Conservation (phyloP, 1,140 invertebrate genomes). For the Vanessa tameamea region DNA sequence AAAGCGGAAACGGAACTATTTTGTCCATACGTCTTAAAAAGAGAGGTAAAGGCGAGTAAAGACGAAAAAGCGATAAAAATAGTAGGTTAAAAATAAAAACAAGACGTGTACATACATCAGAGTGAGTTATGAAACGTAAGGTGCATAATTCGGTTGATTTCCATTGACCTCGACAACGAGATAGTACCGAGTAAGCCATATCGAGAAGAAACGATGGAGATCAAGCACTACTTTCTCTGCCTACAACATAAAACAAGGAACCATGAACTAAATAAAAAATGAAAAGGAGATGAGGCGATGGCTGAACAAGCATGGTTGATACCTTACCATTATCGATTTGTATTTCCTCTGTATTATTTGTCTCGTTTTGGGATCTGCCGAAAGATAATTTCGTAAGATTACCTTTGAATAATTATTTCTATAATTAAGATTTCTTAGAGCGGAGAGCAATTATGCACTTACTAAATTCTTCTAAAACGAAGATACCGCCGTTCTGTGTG, state of each 20-base stretch:
- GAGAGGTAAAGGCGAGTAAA: constrained; percentile 7
- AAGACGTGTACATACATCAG: constrained; percentile 69
- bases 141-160: constrained; percentile 65
- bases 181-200: constrained; percentile 77
- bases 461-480: constrained; percentile 99
- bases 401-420: too few relatives aligned
- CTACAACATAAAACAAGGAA: constrained; percentile 73
- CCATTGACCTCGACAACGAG: constrained; percentile 61
- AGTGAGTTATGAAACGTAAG: constrained; percentile 68
- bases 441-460: constrained; percentile 80
- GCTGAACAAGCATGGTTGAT: background rate
- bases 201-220: constrained; percentile 77
- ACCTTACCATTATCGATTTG: constrained; percentile 98
- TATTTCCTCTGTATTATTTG: constrained; percentile 98
- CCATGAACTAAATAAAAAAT: constrained; percentile 51
- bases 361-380: constrained; percentile 96
- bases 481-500: constrained; percentile 98
- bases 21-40: constrained; percentile 1
- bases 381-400: background rate
- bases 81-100: constrained; percentile 55
- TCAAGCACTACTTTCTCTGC: constrained; percentile 79
- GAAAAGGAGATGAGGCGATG: constrained; percentile 42
- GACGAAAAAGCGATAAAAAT: constrained; percentile 8
- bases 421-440: too few relatives aligned
- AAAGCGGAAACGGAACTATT: background rate